Evolutionary conservation across 2,797 vertebrate species (phyloP), one percentile per base, ranked within the genome.

Genomic region (Allobates femoralis): DNA sequence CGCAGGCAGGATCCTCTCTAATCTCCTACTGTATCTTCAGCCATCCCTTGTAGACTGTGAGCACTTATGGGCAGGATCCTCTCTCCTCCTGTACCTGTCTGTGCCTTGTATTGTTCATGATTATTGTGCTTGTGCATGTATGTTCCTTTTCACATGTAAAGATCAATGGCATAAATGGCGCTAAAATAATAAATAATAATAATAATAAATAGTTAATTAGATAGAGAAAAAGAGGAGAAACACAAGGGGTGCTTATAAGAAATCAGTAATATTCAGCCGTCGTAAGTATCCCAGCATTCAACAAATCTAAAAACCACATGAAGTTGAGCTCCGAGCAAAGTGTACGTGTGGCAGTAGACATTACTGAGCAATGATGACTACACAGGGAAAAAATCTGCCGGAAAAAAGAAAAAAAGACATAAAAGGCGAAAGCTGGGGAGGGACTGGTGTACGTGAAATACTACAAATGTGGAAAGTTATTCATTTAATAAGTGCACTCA

Each of bases 261-360:
- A 41, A 50, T 3, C 80, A 71, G 19, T 67, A 56, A 81, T 23
- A 32, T 32, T 11, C 16, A 66, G 32, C 16, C 11, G 3, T 64
- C 37, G 50, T 14, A 16, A 46, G 26, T 62, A 5, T 46, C 64
- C 15, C 11, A 26, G 77, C 23, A 23, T n/a, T n/a, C 60, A 30
- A 51, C 58, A 81, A 53, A 82, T 71, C 2, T 53, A 15, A 64
- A 81, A 81, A 75, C 6, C 79, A 76, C 60, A 56, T 76, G 85
- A 41, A 41, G 26, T 74, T 5, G 11, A 10, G 15, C 60, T 74
- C 41, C 37, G 41, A 67, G 78, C 4, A 18, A 60, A 34, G 16
- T 87, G 81, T 83, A 87, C 73, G 79, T 79, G 86, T 87, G 86
- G 86, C 86, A 87, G n/a, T n/a, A n/a, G 73, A 87, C 62, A 71